These are phyloP conservation scores for Rhinella marina DNA, from an alignment of 2,797 vertebrate genomes.

Conservation along the genomic window DNA sequence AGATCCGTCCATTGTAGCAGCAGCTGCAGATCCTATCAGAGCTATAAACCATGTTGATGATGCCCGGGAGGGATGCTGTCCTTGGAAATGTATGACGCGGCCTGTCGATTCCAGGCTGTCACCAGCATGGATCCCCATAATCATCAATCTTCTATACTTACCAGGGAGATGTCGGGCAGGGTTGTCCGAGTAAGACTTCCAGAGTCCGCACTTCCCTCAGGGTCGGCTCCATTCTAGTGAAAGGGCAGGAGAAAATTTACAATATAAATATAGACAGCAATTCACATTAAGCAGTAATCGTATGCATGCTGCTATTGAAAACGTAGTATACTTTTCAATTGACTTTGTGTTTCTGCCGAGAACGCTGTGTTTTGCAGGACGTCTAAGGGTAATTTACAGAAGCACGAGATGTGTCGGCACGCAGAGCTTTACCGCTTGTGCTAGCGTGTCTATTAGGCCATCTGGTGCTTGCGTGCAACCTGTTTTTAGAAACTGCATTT, in stretches of 20 bases:
- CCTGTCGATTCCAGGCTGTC: constrained; percentile 2
- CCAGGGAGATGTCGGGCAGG: constrained; percentile 89
- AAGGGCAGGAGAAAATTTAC: constrained; percentile 28
- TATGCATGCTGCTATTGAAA: background rate
- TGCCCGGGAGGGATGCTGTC: background rate
- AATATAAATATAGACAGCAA: background rate
- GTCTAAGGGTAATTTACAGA: background rate
- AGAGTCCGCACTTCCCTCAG: constrained; percentile 78
- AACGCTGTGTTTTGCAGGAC: background rate
- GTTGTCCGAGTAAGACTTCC: constrained; percentile 78
- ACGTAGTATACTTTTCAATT: background rate
- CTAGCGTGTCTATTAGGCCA: constrained; percentile 5
- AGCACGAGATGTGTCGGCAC: background rate
- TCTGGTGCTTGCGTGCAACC: background rate
- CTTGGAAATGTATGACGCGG: constrained; percentile 20
- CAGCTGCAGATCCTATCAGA: constrained; percentile 12
- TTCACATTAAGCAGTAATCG: background rate
- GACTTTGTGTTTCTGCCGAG: background rate
- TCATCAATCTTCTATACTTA: constrained; percentile 69
- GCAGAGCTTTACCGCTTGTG: background rate
- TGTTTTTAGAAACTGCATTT: background rate
- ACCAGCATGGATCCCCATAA: constrained; percentile 16
- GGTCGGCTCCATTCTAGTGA: constrained; percentile 83
- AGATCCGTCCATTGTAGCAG: background rate
- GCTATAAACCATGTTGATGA: background rate